Base-by-base conservation (phyloP, 2,113 vertebrate species). In the Sapajus apella region DNA sequence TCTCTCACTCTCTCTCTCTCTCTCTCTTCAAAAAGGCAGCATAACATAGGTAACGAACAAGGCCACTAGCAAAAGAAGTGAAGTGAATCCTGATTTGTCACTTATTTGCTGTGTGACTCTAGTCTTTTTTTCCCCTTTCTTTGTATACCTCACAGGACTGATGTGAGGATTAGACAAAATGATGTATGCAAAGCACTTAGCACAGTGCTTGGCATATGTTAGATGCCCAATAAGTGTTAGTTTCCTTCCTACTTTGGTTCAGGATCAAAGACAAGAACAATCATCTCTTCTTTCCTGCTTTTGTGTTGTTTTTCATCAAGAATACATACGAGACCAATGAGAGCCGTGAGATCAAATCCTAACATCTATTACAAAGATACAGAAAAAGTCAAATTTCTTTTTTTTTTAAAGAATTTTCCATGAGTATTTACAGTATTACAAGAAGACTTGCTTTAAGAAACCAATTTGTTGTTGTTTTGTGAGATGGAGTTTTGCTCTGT, bases 401-500 rank as follows among this genome's bases (percentile, higher is more conserved):
- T 76, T 81, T n/a, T 47, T 14, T 13, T 2, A 6, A 64, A 91
- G 40, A 80, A 94, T 86, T 64, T 89, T 64, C 84, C 68, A 20
- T 14, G 27, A 87, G 1, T 21, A 90, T 76, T 76, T 76, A 75
- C 21, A 3, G 11, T 70, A 81, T n/a, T 83, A 79, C 30, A 86
- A 93, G 83, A 95, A 68, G 25, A 87, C 8, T 64, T 91, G 43
- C 43, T 93, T 80, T 88, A 52, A 96, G 45, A 91, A 97, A 64
- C 13, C 30, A 72, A 68, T 75, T 12, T 79, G 52, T 61, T 47
- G 6, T 21, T 52, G 27, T 61, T 58, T 27, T 64, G 27, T 64
- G 61, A 64, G 61, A 64, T 6, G 11, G 25, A 30, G 27, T 64
- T 64, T 64, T 64, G 27, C 61, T 64, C 27, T 64, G 61, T 30